Conservation (phyloP, 1,140 invertebrate species). For the Rhyacophila brunnea region DNA sequence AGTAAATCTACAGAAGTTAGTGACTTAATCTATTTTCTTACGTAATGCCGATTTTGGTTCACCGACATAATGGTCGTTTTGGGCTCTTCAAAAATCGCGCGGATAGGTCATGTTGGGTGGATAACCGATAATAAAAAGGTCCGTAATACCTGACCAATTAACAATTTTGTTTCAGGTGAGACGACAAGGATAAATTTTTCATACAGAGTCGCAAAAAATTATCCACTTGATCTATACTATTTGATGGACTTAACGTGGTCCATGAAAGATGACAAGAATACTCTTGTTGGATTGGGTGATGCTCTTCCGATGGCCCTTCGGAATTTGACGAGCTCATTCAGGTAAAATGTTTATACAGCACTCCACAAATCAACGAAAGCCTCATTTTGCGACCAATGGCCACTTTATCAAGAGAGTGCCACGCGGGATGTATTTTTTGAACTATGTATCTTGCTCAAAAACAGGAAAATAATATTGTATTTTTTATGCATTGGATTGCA, state of each 20-base stretch:
- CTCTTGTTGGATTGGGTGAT: constrained; percentile 71
- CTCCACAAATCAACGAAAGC: too few relatives aligned
- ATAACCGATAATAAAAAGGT: not conserved
- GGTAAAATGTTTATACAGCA: too few relatives aligned
- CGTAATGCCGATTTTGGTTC: too few relatives aligned
- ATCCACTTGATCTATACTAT: constrained; percentile 91
- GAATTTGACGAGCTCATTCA: constrained; percentile 79
- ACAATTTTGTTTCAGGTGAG: constrained; percentile 46
- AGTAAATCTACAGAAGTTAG: too few relatives aligned
- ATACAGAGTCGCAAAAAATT: constrained; percentile 69
- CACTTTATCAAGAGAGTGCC: too few relatives aligned
- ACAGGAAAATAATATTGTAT: too few relatives aligned
- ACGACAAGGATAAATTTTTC: constrained; percentile 54
- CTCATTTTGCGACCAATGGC: too few relatives aligned
- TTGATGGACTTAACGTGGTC: constrained; percentile 89
- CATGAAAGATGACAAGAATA: constrained; percentile 85
- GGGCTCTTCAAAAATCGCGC: not conserved
- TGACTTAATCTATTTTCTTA: too few relatives aligned
- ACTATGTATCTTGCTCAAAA: too few relatives aligned
- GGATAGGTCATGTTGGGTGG: not conserved
- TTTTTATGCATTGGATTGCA: too few relatives aligned
- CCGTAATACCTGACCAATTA: constrained; percentile 1
- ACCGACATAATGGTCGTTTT: too few relatives aligned
- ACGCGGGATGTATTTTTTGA: too few relatives aligned
- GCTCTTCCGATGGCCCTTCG: constrained; percentile 62